Evolutionary conservation across 2,888 invertebrate genomes (phyloP).

Genomic region (Lycia hirtaria): DNA sequence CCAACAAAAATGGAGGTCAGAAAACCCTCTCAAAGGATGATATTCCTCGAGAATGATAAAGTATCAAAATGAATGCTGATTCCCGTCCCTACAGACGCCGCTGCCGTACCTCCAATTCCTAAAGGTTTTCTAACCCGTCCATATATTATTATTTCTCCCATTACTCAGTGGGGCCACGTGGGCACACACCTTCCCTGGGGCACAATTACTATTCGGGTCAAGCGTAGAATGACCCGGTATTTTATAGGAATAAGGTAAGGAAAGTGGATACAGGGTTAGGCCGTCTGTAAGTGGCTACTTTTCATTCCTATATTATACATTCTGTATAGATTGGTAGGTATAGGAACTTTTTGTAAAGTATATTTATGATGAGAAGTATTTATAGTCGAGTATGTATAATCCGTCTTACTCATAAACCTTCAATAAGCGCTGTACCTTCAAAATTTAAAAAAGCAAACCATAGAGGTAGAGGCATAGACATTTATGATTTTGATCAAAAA

Average conservation of each 20-base stretch:
- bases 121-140: constrained; percentile 48
- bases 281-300: constrained; percentile 10
- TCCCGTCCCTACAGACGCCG: not conserved
- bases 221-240: constrained; percentile 47
- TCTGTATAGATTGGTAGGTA: not conserved
- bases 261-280: constrained; percentile 3
- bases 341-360: not conserved
- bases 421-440: too few relatives aligned
- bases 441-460: too few relatives aligned
- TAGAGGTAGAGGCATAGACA: too few relatives aligned
- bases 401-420: too few relatives aligned
- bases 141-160: constrained; percentile 54
- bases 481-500: too few relatives aligned
- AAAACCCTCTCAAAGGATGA: constrained; percentile 13
- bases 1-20: constrained; percentile 1
- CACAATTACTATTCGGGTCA: constrained; percentile 54
- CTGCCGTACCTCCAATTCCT: constrained; percentile 6
- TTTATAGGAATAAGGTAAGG: constrained; percentile 34
- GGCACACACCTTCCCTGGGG: constrained; percentile 51
- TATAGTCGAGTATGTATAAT: too few relatives aligned
- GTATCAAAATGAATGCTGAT: constrained; percentile 16
- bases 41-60: constrained; percentile 20
- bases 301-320: constrained; percentile 6
- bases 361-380: too few relatives aligned
- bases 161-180: constrained; percentile 52